Conservation (phyloP, 2,113 vertebrate species). For the Nansenia antarctica region DNA sequence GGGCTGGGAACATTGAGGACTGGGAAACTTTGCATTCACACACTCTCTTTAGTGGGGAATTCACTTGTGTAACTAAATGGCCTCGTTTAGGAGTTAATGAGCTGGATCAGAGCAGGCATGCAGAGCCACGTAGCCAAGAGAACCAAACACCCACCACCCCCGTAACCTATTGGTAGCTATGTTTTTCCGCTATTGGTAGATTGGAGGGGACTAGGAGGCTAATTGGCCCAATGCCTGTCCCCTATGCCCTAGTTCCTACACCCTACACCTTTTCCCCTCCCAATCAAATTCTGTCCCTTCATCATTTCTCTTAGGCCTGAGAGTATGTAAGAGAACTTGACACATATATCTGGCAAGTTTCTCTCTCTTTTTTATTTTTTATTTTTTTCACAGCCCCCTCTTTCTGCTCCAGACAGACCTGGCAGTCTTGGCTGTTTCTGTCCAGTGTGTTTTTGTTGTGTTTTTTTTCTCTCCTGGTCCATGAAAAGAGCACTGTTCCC, state of each 20-base stretch:
- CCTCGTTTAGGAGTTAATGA: slow-evolving; percentile 60
- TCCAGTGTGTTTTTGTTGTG: slow-evolving; percentile 12
- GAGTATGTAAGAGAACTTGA: too few relatives aligned
- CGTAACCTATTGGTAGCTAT: too few relatives aligned
- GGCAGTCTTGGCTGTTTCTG: background rate
- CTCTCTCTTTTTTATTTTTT: background rate
- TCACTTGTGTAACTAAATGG: slow-evolving; percentile 48
- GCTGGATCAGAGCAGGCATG: slow-evolving; percentile 42
- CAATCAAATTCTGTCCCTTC: slow-evolving; percentile 20
- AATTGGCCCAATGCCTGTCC: background rate
- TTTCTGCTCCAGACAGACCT: background rate
- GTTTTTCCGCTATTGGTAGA: too few relatives aligned
- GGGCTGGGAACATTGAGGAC: background rate
- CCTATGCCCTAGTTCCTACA: background rate
- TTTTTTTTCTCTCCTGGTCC: too few relatives aligned
- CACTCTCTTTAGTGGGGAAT: background rate
- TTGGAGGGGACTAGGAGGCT: too few relatives aligned
- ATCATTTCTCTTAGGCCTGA: slow-evolving; percentile 4
- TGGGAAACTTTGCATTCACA: background rate
- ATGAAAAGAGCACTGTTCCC: slow-evolving; percentile 51
- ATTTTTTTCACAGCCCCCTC: background rate
- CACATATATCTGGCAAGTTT: background rate
- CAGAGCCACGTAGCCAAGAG: slow-evolving; percentile 14
- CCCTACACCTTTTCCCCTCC: background rate
- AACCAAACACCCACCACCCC: slow-evolving; percentile 1